Percentiles rank a stretch among this genome's conserved stretches.
Evolutionary conservation across 2,888 invertebrate species (phyloP).

Genomic region (Podotricha telesiphe): DNA sequence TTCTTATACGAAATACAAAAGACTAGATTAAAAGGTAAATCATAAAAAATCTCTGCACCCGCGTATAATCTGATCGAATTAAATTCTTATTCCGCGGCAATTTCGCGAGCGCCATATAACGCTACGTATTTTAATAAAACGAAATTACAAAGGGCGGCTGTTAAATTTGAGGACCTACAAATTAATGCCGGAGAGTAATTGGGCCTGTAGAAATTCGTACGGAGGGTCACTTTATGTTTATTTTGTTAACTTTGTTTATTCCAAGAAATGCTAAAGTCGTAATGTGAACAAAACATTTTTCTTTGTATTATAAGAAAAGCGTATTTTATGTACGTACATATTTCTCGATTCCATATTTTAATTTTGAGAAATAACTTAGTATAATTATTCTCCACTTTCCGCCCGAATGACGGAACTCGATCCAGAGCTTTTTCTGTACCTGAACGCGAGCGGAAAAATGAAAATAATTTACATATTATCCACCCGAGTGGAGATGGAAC

Average conservation of each 20-base stretch:
- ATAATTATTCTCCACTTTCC: neutral
- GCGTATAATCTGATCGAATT: conserved; percentile 31
- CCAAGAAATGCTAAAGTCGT: conserved; percentile 20
- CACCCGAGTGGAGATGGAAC: too few species aligned
- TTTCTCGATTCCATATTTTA: neutral
- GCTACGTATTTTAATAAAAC: conserved; percentile 76
- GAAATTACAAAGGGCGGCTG: conserved; percentile 70
- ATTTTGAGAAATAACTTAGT: neutral
- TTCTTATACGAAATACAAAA: conserved; percentile 20
- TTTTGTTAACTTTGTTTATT: conserved; percentile 40
- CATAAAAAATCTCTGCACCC: conserved; percentile 25
- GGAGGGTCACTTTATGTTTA: conserved; percentile 60
- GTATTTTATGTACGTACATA: neutral
- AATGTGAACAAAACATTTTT: neutral
- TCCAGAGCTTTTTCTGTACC: too few species aligned
- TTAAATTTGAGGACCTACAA: conserved; percentile 74
- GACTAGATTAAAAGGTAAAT: conserved; percentile 24
- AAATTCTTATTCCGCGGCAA: conserved; percentile 65
- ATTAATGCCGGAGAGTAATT: conserved; percentile 70
- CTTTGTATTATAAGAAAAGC: neutral
- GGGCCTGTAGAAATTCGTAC: conserved; percentile 64
- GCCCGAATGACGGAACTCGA: too few species aligned
- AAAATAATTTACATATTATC: too few species aligned
- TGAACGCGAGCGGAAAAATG: too few species aligned
- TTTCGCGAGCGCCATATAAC: conserved; percentile 64